Evolutionary conservation across 2,888 invertebrate species (phyloP), one percentile per base, ranked within the genome.

Genomic region (Synergus laeviventris): DNA sequence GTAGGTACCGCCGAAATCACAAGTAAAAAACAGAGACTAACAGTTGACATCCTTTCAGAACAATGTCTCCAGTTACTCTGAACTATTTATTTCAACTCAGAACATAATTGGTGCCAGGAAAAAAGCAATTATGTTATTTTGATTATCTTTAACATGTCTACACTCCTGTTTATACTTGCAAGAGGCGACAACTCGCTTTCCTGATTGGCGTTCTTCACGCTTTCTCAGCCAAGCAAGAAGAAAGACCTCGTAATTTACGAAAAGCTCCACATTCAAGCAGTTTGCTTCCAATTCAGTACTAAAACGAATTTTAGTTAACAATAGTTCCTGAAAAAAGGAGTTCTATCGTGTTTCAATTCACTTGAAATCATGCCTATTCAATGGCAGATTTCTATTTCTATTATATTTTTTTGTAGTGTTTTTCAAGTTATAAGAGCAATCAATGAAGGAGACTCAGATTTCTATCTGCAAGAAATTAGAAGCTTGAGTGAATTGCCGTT

Each of bases 401-500:
- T 31, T n/a, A 1, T 49, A 49, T 11, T 31, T 49, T n/a, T 70
- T n/a, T 12, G 1, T 9, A 49, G 14, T 49, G 11, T 49, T 31
- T 49, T 49, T 70, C 49, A 31, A 16, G 49, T 31, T 70, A 31
- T 31, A 5, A 16, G 14, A 60, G 56, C 74, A 45, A 49, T n/a
- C 8, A 31, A 70, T 45, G 49, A 49, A 5, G 49, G 31, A 5
- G 49, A 70, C 36, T 49, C 31, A 31, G 73, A 84, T 75, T 82
- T 87, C 61, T 86, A 88, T 74, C 39, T 81, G 1, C 84, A 89
- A 18, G 90, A 90, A 78, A 82, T 91, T n/a, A 84, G 85, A 84
- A 93, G 93, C 75, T 91, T 96, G 45, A 94, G 94, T 86, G 94
- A 95, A 86, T 88, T 96, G 74, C 94, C 95, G 2, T 85, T 96